Base-by-base conservation (phyloP, 2,888 invertebrate species). In the Beris morrisii region DNA sequence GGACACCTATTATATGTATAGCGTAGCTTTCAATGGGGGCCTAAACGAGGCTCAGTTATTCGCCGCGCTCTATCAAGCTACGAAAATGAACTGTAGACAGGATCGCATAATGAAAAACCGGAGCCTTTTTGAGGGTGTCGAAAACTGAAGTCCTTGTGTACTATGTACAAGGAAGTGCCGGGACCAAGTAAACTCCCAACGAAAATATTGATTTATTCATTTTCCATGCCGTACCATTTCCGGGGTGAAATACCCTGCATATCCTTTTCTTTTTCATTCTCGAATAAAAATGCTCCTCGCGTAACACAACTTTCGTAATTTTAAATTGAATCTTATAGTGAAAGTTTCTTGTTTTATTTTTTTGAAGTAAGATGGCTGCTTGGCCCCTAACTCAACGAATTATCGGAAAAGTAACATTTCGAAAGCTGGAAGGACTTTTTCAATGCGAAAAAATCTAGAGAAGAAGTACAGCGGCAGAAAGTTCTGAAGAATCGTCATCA, bases 401-500 rank as follows among this genome's bases (percentile, higher is more conserved):
- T 56, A 56, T 56, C 56, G 6, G 15, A 22, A 43, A 43, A 56
- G 56, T 7, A 56, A 56, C 38, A 15, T 15, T 15, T 22, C 9
- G 22, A 22, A 22, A 56, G 43, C 38, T 43, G 56, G 7, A 43
- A 56, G 56, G 44, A 56, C 38, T 56, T 56, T 38, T n/a, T 38
- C 32, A 12, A 43, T 22, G 56, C 32, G 44, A 9, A 11, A 13
- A 43, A 31, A 30, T 11, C 31, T 22, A 9, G 22, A 53, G 12
- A 12, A 12, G 44, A 30, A 43, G 12, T 43, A 45, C 28, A 58
- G 46, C 45, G 5, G 45, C 28, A 31, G 45, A 28, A 58, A 58
- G 6, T 45, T 58, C 45, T 44, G 44, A 58, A 45, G 58, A 58
- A 44, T 58, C 58, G 58, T 46, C 46, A 58, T 44, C 15, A 30